A percentile compares a stretch with the other conserved stretches of the same genome.
phyloP scores from a whole-genome alignment of 2,797 vertebrate genomes.

The Scolopax bukidnonensis region DNA sequence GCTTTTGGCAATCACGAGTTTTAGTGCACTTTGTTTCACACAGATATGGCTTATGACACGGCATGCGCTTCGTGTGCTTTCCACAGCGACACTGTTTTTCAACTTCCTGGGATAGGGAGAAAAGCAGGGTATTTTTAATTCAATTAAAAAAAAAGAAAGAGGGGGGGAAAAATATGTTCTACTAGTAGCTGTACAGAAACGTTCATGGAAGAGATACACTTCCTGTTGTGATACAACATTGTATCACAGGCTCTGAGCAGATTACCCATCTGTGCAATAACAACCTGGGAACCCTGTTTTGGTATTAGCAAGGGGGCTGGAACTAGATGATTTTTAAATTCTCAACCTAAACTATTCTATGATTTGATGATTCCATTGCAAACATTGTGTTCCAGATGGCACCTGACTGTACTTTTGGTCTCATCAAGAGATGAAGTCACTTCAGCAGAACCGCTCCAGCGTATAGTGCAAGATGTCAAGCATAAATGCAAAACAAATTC shows the following conservation, averaged over 20 bases:
- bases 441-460: background rate
- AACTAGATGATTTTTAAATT: background rate
- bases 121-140: background rate
- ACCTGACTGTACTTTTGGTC: background rate
- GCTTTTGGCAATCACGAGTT: slow-evolving; percentile 89
- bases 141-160: too few species aligned
- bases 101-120: slow-evolving; percentile 83
- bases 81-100: slow-evolving; percentile 94
- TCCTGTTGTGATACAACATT: too few species aligned
- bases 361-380: background rate
- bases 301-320: background rate
- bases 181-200: background rate
- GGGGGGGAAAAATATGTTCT: background rate
- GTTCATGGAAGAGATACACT: background rate
- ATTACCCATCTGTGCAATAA: background rate
- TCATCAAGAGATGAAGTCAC: background rate
- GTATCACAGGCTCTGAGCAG: background rate
- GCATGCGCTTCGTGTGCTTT: slow-evolving; percentile 86
- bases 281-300: background rate
- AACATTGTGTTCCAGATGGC: background rate
- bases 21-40: slow-evolving; percentile 93
- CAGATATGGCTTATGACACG: slow-evolving; percentile 92
- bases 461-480: background rate
- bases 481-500: background rate
- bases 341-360: background rate